Base-by-base conservation (phyloP, 2,888 invertebrate genomes). In the Xanthorhoe spadicearia region DNA sequence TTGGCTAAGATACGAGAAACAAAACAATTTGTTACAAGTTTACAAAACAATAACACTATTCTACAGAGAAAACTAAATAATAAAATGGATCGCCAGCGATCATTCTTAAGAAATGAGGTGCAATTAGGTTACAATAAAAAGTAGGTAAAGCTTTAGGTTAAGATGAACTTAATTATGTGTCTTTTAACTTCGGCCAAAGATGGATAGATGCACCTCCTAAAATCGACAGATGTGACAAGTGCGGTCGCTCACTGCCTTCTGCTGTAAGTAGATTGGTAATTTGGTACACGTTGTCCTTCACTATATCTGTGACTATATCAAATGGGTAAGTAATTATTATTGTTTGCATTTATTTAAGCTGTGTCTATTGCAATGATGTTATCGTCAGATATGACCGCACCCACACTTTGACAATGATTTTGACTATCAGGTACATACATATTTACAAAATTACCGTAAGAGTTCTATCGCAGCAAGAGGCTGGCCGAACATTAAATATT, bases 31-130 rank as follows among this genome's bases (percentile, higher is more conserved):
- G 81, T 86, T 85, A 84, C 75, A 59, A 62, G 51, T 32, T 81
- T 86, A 87, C 76, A 80, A 79, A 81, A 83, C 78, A 85, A 87
- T 82, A 85, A 88, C 83, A 84, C 86, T 90, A 90, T 78, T 84
- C 89, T 91, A 91, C 87, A 88, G 86, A 92, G 87, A 90, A 88
- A 90, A 85, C 74, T 84, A 88, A 89, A 83, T 71, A 57, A 66
- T 60, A 67, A 60, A 61, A 64, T 54, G 84, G 91, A 91, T 93
- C 92, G 92, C 93, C 93, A 89, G 93, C 93, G 91, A 93, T 83
- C 92, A 85, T 83, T 81, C 70, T 80, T 80, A 86, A 84, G 85
- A 89, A 87, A 91, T 90, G 90, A 91, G 91, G 90, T 90, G 92
- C 88, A 85, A 83, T 82, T 75, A 86, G 87, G 88, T 87, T 83